Evolutionary conservation across 2,797 vertebrate species (phyloP).

Genomic region (Poecilia gillii): DNA sequence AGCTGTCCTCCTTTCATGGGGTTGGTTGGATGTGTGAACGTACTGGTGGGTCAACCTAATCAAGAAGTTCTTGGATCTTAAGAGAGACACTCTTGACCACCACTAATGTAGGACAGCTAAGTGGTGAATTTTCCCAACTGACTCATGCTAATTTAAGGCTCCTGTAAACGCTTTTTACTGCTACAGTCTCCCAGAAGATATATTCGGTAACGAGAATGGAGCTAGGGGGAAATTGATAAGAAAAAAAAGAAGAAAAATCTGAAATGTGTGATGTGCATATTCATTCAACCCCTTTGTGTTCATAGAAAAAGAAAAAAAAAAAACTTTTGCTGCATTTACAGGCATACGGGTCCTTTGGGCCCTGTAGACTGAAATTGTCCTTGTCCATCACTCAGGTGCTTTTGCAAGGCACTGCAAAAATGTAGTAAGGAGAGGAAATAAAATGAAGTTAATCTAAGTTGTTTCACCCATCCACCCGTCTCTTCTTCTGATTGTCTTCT

Average conservation of each 20-base stretch:
- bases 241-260: not conserved
- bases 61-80: conserved; percentile 5
- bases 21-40: not conserved
- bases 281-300: not conserved
- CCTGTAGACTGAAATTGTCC: not conserved
- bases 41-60: conserved; percentile 26
- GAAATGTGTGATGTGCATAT: not conserved
- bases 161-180: not conserved
- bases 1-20: conserved; percentile 53
- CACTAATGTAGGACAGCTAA: conserved; percentile 36
- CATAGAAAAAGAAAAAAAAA: not conserved
- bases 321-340: not conserved
- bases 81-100: conserved; percentile 47
- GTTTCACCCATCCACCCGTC: not conserved
- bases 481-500: not conserved
- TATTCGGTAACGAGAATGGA: not conserved
- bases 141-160: not conserved
- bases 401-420: not conserved
- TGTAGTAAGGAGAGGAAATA: not conserved
- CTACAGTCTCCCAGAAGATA: not conserved
- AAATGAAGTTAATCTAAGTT: not conserved
- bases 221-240: not conserved
- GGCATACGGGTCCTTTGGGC: not conserved
- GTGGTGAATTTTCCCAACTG: conserved; percentile 22
- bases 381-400: not conserved